These are phyloP conservation scores for Tyrannus savana DNA, from an alignment of 2,113 vertebrate species.

Conservation along the genomic window DNA sequence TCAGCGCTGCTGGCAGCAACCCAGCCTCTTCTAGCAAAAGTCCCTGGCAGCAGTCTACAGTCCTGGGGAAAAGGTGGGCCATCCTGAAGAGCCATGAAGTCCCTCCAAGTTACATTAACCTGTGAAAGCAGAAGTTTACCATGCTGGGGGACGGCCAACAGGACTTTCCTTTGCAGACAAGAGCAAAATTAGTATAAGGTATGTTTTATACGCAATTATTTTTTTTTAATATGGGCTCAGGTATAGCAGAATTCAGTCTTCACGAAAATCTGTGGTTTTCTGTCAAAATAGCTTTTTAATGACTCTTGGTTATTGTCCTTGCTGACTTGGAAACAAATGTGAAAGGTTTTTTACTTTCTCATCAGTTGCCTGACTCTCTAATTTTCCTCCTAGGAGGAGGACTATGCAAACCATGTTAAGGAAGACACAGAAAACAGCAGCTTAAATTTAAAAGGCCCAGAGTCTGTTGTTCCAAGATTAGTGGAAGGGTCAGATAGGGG, in stretches of 20 bases:
- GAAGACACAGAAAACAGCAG: neutral
- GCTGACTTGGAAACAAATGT: neutral
- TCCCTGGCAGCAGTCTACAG: neutral
- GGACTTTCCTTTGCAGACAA: neutral
- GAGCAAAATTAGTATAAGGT: neutral
- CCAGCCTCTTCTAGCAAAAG: neutral
- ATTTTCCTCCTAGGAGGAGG: neutral
- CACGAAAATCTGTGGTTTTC: neutral
- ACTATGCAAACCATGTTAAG: neutral
- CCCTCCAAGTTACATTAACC: neutral
- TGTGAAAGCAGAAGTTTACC: neutral
- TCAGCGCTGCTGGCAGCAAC: neutral
- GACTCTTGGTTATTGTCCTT: neutral
- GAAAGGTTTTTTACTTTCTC: neutral
- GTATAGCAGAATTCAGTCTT: neutral
- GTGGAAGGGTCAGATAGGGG: neutral
- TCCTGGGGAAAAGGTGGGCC: neutral
- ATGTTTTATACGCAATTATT: neutral
- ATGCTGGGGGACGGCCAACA: fast-evolving
- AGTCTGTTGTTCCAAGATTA: neutral
- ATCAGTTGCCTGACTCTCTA: neutral
- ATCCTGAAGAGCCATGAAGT: neutral
- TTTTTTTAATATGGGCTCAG: neutral
- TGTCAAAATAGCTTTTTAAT: neutral
- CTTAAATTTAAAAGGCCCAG: neutral